A percentile compares a stretch with the other conserved stretches of the same genome.
Conservation (phyloP, 2,113 vertebrate genomes). For the Dinomys branickii region DNA sequence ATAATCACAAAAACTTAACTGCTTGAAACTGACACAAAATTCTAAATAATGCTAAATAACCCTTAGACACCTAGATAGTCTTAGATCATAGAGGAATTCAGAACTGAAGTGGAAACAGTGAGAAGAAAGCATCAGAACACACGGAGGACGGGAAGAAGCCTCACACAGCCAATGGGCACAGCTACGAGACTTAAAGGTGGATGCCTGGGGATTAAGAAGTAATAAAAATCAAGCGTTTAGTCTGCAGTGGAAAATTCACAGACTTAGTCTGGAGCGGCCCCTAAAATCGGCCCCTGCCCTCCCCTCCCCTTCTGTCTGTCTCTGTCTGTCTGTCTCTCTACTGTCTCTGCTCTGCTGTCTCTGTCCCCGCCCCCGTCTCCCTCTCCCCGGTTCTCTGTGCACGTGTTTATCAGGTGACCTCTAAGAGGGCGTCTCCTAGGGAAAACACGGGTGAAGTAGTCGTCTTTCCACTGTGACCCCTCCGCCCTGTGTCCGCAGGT, state of each 20-base stretch:
- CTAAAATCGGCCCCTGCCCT: not conserved
- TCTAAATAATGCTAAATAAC: constrained; percentile 1
- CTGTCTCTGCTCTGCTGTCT: not conserved
- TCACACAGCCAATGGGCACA: not conserved
- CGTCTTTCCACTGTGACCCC: not conserved
- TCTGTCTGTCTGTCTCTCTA: not conserved
- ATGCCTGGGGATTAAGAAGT: not conserved
- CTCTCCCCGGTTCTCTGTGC: not conserved
- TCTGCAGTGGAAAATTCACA: not conserved
- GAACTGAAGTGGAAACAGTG: not conserved
- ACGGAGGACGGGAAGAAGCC: too few species aligned
- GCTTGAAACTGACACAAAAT: not conserved
- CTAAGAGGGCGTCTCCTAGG: not conserved
- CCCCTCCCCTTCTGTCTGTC: not conserved
- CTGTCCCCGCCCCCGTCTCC: not conserved
- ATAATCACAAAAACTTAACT: not conserved
- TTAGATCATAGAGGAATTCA: constrained; percentile 26
- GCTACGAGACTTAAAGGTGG: not conserved
- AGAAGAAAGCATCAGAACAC: not conserved
- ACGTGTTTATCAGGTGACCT: not conserved
- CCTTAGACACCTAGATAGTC: not conserved
- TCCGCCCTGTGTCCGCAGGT: constrained; percentile 64
- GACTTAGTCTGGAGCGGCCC: not conserved
- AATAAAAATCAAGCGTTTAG: not conserved
- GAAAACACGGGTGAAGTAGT: not conserved